Conservation (phyloP, 2,797 vertebrate genomes). For the Esox masquinongy region DNA sequence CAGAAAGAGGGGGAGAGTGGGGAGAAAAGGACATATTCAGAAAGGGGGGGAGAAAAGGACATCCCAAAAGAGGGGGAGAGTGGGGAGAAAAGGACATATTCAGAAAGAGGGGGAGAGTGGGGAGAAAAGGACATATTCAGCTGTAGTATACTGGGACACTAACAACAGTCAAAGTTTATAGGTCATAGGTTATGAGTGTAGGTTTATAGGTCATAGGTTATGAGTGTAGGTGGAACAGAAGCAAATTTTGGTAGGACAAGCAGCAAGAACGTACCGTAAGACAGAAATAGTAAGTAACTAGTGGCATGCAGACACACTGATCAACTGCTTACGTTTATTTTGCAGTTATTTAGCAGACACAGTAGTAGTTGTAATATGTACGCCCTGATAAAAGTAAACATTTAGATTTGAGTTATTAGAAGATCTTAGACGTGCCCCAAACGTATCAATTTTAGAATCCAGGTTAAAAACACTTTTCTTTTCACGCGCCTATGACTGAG, state of each 20-base stretch:
- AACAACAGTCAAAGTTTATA: not conserved
- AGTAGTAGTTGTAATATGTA: no score
- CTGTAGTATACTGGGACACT: not conserved
- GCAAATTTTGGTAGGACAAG: not conserved
- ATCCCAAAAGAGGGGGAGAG: not conserved
- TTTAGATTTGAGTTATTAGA: no score
- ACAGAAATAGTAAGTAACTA: no score
- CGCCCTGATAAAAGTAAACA: no score
- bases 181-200: not conserved
- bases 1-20: not conserved
- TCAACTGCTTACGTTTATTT: no score
- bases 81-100: not conserved
- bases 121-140: conserved; percentile 1
- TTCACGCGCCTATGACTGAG: no score
- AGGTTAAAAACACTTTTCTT: no score
- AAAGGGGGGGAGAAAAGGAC: not conserved
- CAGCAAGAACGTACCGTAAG: no score
- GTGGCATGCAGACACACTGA: conserved; percentile 29
- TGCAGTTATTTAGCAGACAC: no score
- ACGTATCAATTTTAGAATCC: no score
- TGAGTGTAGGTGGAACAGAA: not conserved
- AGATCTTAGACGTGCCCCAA: no score
- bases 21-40: not conserved
- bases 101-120: not conserved
- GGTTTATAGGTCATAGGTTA: not conserved